Percentiles rank a stretch among this genome's conserved stretches.
Conservation (phyloP, 1,140 invertebrate species). For the Neelides sp. region DNA sequence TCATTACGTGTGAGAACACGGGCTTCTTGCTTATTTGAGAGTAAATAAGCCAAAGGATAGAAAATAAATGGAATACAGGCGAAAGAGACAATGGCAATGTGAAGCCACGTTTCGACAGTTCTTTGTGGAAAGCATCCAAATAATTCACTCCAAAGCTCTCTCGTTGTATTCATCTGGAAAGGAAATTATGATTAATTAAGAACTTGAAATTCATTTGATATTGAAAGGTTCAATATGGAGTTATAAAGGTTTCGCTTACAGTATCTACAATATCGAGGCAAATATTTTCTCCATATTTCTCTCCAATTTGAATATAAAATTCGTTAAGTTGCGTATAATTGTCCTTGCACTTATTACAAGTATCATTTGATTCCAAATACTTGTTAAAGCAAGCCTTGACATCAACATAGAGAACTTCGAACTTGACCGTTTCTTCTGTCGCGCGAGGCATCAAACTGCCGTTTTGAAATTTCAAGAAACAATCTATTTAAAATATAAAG, state of each 20-base stretch:
- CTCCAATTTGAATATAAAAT: slow-evolving; percentile 22
- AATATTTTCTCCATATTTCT: slow-evolving; percentile 20
- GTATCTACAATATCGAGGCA: slow-evolving; percentile 30
- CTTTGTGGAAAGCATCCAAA: slow-evolving; percentile 19
- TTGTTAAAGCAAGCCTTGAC: slow-evolving; percentile 16
- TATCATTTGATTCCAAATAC: background rate
- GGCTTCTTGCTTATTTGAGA: slow-evolving; percentile 25
- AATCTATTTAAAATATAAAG: slow-evolving; percentile 12
- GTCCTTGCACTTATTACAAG: slow-evolving; percentile 17
- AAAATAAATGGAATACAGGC: slow-evolving; percentile 20
- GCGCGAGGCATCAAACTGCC: slow-evolving; percentile 7
- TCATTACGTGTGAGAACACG: slow-evolving; percentile 25
- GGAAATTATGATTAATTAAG: background rate
- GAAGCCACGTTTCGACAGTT: slow-evolving; percentile 9
- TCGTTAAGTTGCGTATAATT: slow-evolving; percentile 20
- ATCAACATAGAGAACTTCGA: slow-evolving; percentile 9
- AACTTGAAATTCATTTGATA: background rate
- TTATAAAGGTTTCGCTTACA: slow-evolving; percentile 17
- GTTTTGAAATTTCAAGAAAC: slow-evolving; percentile 10
- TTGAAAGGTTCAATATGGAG: background rate
- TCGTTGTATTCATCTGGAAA: slow-evolving; percentile 28
- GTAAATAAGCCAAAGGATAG: slow-evolving; percentile 10
- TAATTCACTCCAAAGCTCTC: slow-evolving; percentile 22
- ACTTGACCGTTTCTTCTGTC: slow-evolving; percentile 12
- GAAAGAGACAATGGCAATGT: slow-evolving; percentile 15